A percentile compares a stretch with the other conserved stretches of the same genome.
These are phyloP conservation scores for Lontra canadensis DNA, from an alignment of 2,113 vertebrate genomes.

Conservation along the genomic window DNA sequence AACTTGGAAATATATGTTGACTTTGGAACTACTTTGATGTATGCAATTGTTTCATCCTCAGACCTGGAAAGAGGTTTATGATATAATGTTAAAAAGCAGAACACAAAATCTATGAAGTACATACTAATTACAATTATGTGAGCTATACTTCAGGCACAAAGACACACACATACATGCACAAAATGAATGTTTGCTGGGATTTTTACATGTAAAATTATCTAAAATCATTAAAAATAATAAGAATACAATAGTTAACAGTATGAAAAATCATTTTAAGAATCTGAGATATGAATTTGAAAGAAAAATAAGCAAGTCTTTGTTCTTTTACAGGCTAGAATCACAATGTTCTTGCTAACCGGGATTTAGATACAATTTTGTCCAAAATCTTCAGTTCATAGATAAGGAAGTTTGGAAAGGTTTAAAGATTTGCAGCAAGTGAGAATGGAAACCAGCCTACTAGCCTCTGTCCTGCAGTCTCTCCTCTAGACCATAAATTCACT, in stretches of 20 bases:
- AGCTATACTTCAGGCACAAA: neutral
- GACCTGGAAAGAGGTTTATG: neutral
- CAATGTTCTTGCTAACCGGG: neutral
- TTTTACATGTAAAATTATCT: neutral
- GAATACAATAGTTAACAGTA: neutral
- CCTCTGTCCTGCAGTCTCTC: neutral
- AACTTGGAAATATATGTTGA: neutral
- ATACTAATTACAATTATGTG: neutral
- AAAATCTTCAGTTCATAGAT: neutral
- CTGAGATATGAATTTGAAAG: neutral
- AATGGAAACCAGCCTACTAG: neutral
- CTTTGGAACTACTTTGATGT: neutral
- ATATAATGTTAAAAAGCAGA: neutral
- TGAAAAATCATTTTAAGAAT: neutral
- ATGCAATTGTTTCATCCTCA: neutral
- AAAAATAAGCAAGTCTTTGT: neutral
- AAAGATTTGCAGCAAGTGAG: neutral
- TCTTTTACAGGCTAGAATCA: neutral
- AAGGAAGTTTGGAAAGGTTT: neutral
- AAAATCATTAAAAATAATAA: neutral
- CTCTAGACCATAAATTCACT: neutral
- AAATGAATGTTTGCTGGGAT: neutral
- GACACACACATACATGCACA: neutral
- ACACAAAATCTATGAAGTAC: neutral
- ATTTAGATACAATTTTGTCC: neutral